Evolutionary conservation across 2,888 invertebrate genomes (phyloP), one percentile per base, ranked within the genome.

Genomic region (Homarus gammarus): DNA sequence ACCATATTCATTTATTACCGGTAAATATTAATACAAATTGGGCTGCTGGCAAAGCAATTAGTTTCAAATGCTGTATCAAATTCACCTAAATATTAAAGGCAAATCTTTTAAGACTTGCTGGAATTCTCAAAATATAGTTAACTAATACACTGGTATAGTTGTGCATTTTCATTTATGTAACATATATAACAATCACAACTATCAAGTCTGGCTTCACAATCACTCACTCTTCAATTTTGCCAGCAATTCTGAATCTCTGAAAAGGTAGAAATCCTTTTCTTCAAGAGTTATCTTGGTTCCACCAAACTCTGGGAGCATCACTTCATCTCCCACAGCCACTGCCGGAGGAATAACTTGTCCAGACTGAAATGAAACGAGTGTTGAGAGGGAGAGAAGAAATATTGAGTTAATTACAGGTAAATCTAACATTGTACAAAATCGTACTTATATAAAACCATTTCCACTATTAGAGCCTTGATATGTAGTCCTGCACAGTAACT

Each of bases 271-370:
- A 94, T 99, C 99, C 93, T 98, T 97, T 90, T 97, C 97, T 90
- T 96, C 96, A 86, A 99, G 94, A 93, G 96, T 96, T 77, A 99
- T 97, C 95, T 99, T 99, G 92, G 98, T 99, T 93, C 99, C 99
- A 91, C 99, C 99, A 94, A 98, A 99, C 95, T 99, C 99, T 0
- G 99, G 99, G 82, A 99, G 95, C 86, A 99, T 95, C 15, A 99
- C 99, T 93, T 96, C 96, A 94, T 99, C 99, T 86, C 99, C 99
- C 91, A 97, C 96, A 94, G 97, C 96, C 10, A 99, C 97, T 92
- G 96, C 95, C 75, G 97, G 94, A 83, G 98, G 97, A 93, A 98
- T 95, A 93, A 96, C 95, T 5, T 96, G 96, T 89, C 99, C 99
- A 94, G 96, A 96, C 95, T 98, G 94, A 10, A 36, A 56, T 33